Percentiles rank a stretch among this genome's conserved stretches.
These are phyloP conservation scores for Gila robusta DNA, from an alignment of 2,797 vertebrate species.

Conservation along the genomic window DNA sequence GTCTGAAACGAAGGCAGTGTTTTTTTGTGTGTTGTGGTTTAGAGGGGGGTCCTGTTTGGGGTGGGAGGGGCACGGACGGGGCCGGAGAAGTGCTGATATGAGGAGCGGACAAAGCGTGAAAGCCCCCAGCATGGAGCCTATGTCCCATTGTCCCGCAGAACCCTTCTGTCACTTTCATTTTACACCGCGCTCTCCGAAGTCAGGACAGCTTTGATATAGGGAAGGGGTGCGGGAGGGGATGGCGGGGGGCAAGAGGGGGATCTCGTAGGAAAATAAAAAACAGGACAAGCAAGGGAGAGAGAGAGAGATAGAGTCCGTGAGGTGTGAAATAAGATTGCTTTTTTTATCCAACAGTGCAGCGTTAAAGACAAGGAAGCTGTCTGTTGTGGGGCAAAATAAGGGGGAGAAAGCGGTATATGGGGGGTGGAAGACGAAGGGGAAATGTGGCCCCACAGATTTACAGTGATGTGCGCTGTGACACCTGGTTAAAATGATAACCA, in stretches of 20 bases:
- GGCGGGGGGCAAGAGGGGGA: constrained; percentile 49
- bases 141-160: constrained; percentile 83
- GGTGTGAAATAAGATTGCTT: constrained; percentile 87
- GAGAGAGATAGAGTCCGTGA: constrained; percentile 80
- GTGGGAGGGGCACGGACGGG: constrained; percentile 65
- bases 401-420: constrained; percentile 63
- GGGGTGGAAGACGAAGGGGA: not conserved
- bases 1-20: constrained; percentile 60
- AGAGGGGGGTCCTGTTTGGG: constrained; percentile 42
- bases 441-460: constrained; percentile 50
- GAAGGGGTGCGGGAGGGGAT: constrained; percentile 74
- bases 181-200: constrained; percentile 79
- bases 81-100: constrained; percentile 81
- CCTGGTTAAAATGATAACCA: constrained; percentile 81
- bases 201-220: constrained; percentile 84
- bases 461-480: constrained; percentile 69
- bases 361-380: constrained; percentile 81
- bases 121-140: constrained; percentile 82
- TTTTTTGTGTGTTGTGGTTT: constrained; percentile 70
- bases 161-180: constrained; percentile 88
- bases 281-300: constrained; percentile 71
- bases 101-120: constrained; percentile 83
- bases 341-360: constrained; percentile 79
- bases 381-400: constrained; percentile 68
- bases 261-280: constrained; percentile 62